These are phyloP conservation scores for Noturus placidus DNA, from an alignment of 2,113 vertebrate species.

Conservation along the genomic window DNA sequence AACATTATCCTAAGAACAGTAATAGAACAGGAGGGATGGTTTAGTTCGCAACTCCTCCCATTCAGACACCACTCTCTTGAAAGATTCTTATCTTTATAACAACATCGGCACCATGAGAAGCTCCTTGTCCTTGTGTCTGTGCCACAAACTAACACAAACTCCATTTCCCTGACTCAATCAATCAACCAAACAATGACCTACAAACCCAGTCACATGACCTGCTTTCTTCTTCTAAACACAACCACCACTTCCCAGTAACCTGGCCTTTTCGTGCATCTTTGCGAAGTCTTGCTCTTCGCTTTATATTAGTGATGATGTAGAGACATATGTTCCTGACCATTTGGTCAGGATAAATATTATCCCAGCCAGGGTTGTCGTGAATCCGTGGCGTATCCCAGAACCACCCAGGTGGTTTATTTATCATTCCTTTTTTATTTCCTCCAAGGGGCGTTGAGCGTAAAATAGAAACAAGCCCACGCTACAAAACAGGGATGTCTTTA, in stretches of 20 bases:
- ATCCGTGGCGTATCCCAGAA: neutral
- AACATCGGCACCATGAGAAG: too few relatives aligned
- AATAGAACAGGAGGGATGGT: too few relatives aligned
- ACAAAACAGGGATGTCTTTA: neutral
- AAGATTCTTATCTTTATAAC: too few relatives aligned
- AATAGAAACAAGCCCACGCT: constrained; percentile 7
- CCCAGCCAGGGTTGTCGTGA: neutral
- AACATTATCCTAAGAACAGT: too few relatives aligned
- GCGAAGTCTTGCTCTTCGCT: neutral
- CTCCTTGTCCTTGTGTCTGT: too few relatives aligned
- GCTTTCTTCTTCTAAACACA: neutral
- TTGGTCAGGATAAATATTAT: neutral
- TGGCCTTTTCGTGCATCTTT: neutral
- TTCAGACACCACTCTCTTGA: too few relatives aligned
- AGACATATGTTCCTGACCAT: neutral
- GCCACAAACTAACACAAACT: too few relatives aligned
- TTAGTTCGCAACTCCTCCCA: too few relatives aligned
- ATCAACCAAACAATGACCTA: too few relatives aligned
- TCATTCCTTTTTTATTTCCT: neutral
- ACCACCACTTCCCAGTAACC: neutral
- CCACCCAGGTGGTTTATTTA: too few relatives aligned
- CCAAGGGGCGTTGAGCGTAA: too few relatives aligned
- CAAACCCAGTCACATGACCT: neutral
- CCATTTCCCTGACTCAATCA: too few relatives aligned
- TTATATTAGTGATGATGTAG: neutral